A percentile compares a stretch with the other conserved stretches of the same genome.
Evolutionary conservation across 2,113 vertebrate species (phyloP).

Genomic region (Anthoscopus minutus): DNA sequence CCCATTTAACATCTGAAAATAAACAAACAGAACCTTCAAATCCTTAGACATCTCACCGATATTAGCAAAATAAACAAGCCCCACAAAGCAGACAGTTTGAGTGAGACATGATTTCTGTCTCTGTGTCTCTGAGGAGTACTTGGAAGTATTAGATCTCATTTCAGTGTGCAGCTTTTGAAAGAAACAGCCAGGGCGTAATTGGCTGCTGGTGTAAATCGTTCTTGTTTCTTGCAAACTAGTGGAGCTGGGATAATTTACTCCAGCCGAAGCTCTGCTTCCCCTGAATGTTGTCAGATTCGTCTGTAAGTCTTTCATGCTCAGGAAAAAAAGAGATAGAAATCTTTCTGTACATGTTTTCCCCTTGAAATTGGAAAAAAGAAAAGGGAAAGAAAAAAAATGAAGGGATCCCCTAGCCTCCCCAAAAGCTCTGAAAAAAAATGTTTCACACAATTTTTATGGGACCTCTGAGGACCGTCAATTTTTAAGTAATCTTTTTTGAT

Average conservation of each 20-base stretch:
- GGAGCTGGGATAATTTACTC: background rate
- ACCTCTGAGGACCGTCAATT: constrained; percentile 69
- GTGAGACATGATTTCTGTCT: constrained; percentile 18
- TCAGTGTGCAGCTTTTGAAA: constrained; percentile 1
- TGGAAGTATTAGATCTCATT: constrained; percentile 29
- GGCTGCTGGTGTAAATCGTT: background rate
- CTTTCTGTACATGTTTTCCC: background rate
- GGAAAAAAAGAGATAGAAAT: background rate
- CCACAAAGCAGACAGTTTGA: constrained; percentile 10
- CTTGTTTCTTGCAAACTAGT: background rate
- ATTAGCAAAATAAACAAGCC: constrained; percentile 31
- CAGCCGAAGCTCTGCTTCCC: background rate
- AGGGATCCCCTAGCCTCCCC: background rate
- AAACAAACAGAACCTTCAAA: constrained; percentile 4
- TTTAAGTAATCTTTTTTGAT: constrained; percentile 78
- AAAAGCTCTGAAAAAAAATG: background rate
- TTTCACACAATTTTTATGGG: constrained; percentile 63
- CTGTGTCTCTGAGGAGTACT: background rate
- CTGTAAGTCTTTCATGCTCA: background rate
- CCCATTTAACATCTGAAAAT: background rate
- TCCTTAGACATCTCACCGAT: background rate
- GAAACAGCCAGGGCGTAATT: background rate
- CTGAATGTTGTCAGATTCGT: background rate
- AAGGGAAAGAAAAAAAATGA: background rate
- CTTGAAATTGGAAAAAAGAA: background rate